Conservation (phyloP, 1,140 invertebrate species). For the Diorhabda carinulata region DNA sequence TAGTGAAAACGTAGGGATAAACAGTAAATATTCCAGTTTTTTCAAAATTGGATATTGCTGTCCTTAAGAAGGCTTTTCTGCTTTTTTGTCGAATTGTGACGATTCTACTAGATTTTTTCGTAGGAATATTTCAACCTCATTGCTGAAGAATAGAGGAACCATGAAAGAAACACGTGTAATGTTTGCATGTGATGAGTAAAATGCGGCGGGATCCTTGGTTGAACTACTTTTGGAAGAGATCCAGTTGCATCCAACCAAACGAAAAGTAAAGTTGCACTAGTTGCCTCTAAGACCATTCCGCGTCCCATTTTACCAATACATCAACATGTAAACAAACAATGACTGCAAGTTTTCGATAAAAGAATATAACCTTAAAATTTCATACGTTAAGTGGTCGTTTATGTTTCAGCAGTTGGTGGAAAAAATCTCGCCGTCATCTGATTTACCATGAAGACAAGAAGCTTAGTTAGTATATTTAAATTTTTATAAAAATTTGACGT, state of each 20-base stretch:
- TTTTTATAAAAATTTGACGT: background rate
- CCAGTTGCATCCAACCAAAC: conserved; percentile 24
- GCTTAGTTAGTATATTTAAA: background rate
- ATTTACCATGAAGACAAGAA: background rate
- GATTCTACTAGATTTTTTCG: conserved; percentile 21
- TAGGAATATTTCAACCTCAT: conserved; percentile 28
- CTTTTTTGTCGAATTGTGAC: conserved; percentile 17
- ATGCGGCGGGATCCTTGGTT: conserved; percentile 8
- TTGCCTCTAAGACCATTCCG: too few species aligned
- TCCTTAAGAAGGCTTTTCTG: conserved; percentile 20
- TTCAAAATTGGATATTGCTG: conserved; percentile 20
- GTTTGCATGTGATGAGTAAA: conserved; percentile 21
- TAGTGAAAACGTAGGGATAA: conserved; percentile 25
- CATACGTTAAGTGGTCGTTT: background rate
- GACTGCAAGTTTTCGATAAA: background rate
- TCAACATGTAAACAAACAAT: conserved; percentile 1
- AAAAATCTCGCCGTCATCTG: background rate
- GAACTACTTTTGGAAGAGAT: conserved; percentile 19
- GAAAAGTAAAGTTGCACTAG: conserved; percentile 10
- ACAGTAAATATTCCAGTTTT: conserved; percentile 34
- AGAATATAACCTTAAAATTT: background rate
- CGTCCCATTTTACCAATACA: background rate
- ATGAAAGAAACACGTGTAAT: conserved; percentile 25
- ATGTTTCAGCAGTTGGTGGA: background rate
- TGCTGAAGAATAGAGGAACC: conserved; percentile 24